These are phyloP conservation scores for Tryphoninae sp. DNA, from an alignment of 2,888 invertebrate genomes.

Conservation along the genomic window DNA sequence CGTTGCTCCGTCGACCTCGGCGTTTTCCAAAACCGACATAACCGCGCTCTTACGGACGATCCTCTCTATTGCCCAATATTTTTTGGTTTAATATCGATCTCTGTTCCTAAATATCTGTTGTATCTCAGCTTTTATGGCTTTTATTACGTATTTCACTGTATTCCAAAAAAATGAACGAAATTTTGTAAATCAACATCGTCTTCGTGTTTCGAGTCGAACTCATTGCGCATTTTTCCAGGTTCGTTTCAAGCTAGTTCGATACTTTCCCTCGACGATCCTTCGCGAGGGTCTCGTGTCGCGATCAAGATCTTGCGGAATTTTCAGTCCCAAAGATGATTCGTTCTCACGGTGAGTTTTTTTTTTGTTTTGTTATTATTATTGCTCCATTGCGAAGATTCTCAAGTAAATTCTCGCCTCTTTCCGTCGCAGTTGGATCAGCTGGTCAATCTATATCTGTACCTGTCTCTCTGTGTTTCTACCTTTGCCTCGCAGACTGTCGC, in stretches of 20 bases:
- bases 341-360: background rate
- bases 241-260: background rate
- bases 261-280: background rate
- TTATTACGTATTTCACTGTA: background rate
- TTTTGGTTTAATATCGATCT: background rate
- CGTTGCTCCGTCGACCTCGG: constrained; percentile 74
- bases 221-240: constrained; percentile 12
- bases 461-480: constrained; percentile 23
- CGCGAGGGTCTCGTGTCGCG: background rate
- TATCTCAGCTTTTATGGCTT: background rate
- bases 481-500: constrained; percentile 28
- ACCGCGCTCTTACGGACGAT: constrained; percentile 4
- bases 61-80: background rate
- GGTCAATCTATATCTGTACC: constrained; percentile 7
- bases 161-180: background rate
- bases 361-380: background rate
- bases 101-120: background rate
- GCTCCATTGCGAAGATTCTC: background rate
- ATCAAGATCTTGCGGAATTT: background rate
- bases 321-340: no score
- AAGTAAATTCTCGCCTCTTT: background rate
- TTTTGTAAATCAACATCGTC: constrained; percentile 28
- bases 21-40: constrained; percentile 77
- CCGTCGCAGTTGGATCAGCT: constrained; percentile 35
- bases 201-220: background rate